Evolutionary conservation across 2,797 vertebrate species (phyloP), one percentile per base, ranked within the genome.

Genomic region (Girardinus metallicus): DNA sequence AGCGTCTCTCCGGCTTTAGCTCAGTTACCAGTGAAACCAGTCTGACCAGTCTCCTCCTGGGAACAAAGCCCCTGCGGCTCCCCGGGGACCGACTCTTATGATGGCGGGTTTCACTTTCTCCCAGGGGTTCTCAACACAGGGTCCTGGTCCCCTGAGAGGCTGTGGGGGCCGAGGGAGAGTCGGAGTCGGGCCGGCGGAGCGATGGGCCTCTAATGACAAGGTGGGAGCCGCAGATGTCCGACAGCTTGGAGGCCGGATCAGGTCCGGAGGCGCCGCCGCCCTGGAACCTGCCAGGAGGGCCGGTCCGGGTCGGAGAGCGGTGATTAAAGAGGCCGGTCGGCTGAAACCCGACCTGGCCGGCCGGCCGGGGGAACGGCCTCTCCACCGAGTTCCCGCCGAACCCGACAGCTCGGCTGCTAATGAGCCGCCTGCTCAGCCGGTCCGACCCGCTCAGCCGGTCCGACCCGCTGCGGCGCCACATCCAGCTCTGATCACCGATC

Each of bases 181-280:
- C 89, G 87, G 81, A 31, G 85, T 84, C 79, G 51, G 87, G 76
- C 83, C 79, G 80, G 85, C 55, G 3, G 74, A 91, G 93, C 72
- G 94, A 92, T 93, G 92, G 87, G 8, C 87, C 80, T 84, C 89
- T 96, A 96, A 96, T 96, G 91, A 96, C 89, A 95, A 53, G 94
- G 93, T 94, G 77, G 77, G 91, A 71, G 83, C n/a, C 89, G 92
- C 95, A 96, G 95, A 95, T 96, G 96, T 95, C 95, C 77, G 57
- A 93, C 96, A 96, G 95, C 94, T 96, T 96, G 95, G 89, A 80
- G 78, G 78, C 83, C 79, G 76, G 72, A 87, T 85, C 78, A 87
- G 85, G 77, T 41, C 75, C 34, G 80, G 11, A 77, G 75, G 84
- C 74, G 23, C 51, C 75, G 74, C 84, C 74, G 51, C 51, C 75